Evolutionary conservation across 2,888 invertebrate species (phyloP), one percentile per base, ranked within the genome.

Genomic region (Philereme vetulata): DNA sequence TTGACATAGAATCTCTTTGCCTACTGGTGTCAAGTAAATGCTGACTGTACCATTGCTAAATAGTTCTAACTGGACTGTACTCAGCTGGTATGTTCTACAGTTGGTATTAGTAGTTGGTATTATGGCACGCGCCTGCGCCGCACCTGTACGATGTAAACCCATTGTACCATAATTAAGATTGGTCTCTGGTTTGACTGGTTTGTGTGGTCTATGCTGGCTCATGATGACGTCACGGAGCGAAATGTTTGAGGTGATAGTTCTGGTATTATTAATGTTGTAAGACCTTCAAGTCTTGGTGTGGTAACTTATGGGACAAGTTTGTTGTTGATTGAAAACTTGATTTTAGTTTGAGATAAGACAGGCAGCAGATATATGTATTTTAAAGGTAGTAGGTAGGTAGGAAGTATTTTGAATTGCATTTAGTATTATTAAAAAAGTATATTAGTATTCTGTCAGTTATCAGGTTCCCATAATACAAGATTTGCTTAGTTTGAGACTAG

Each of bases 51-150:
- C 10, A 33, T 32, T 48, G 53, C 36, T 49, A 44, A 58, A 56
- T 56, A 51, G 57, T 52, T 52, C 36, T 52, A 53, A 58, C 53
- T 38, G 53, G 53, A 33, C 50, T 38, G 51, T 51, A 5, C 5
- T 47, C 60, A 60, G 60, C 51, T 55, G 60, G 45, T 54, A 47
- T 32, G 50, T 45, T 10, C 2, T 8, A 8, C 44, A 10, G 43
- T 42, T 47, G 42, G 21, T 21, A 36, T 5, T 34, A 34, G 9
- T 34, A 33, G 50, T 36, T 42, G 42, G 42, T 42, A 48, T 11
- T 50, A 11, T 32, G 61, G 63, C 68, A 68, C 67, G 67, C 58
- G 68, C 60, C 57, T 61, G 38, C 33, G 61, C 59, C 62, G 49
- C 66, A 65, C 68, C 67, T 65, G 65, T 56, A 54, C 47, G 50